Evolutionary conservation across 2,888 invertebrate genomes (phyloP), one percentile per base, ranked within the genome.

Genomic region (Nomada ruficornis): DNA sequence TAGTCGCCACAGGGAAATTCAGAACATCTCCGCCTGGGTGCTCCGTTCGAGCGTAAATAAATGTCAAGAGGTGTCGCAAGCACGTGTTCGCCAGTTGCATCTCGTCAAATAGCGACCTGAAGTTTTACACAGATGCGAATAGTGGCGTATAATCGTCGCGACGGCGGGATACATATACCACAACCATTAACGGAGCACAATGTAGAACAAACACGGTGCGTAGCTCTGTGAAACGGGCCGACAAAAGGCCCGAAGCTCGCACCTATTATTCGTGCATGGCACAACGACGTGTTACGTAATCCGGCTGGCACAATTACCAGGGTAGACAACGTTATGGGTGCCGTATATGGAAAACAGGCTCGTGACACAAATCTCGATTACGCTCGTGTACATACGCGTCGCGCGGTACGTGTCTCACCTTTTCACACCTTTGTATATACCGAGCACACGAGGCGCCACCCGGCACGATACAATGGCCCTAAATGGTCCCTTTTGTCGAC

Each of bases 321-420:
- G 86, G 86, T 88, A 87, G 89, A 90, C 89, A 83, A 84, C 83
- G 80, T 83, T 79, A 86, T 80, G 83, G 86, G 78, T 74, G 82
- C 91, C 91, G 86, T 91, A 91, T 89, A 91, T 91, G 91, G 91
- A 86, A 91, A 91, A 92, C 89, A 84, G 85, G 90, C 89, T 91
- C 91, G 90, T 91, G 92, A 91, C 91, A 92, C 90, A 92, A 90
- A 91, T 92, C 90, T 89, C 88, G 88, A 90, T 88, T 90, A 89
- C 87, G 80, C 77, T 63, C 71, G 74, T 67, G 82, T 74, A 70
- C 36, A 36, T 77, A 47, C 68, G 69, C 70, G 50, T 20, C 55
- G 68, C 15, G 57, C 70, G 62, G 77, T 76, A 73, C 82, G 76
- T 54, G 73, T 64, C 60, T 50, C 63, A 55, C 79, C 75, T 85